Conservation (phyloP, 2,797 vertebrate genomes). For the Darevskia mixta region DNA sequence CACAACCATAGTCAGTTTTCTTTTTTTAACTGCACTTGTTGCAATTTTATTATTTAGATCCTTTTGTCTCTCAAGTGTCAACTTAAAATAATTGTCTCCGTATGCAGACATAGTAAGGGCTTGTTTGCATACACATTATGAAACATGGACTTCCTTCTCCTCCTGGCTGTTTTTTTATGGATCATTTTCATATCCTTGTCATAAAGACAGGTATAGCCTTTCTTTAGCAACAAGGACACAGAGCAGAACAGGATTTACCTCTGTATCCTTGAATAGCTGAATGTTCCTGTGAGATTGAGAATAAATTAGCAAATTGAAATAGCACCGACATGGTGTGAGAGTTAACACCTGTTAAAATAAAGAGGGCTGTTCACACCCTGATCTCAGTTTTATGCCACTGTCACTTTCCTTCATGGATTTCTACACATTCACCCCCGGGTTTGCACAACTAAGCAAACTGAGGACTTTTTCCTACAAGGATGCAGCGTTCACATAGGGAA, state of each 20-base stretch:
- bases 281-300: conserved; percentile 40
- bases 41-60: neutral
- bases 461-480: neutral
- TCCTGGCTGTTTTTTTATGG: neutral
- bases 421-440: neutral
- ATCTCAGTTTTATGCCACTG: conserved; percentile 12
- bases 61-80: neutral
- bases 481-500: neutral
- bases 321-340: conserved; percentile 4
- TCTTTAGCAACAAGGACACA: neutral
- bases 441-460: neutral
- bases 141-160: neutral
- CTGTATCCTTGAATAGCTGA: conserved; percentile 29
- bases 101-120: neutral
- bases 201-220: neutral
- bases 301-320: conserved; percentile 36
- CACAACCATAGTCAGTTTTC: neutral
- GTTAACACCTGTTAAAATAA: conserved; percentile 40
- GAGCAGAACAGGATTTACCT: neutral
- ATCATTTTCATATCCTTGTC: neutral
- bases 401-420: neutral
- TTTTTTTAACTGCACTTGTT: neutral
- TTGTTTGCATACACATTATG: neutral
- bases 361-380: conserved; percentile 13
- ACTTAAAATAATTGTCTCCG: neutral